These are phyloP conservation scores for Orthosia cruda DNA, from an alignment of 2,888 invertebrate genomes.

Conservation along the genomic window DNA sequence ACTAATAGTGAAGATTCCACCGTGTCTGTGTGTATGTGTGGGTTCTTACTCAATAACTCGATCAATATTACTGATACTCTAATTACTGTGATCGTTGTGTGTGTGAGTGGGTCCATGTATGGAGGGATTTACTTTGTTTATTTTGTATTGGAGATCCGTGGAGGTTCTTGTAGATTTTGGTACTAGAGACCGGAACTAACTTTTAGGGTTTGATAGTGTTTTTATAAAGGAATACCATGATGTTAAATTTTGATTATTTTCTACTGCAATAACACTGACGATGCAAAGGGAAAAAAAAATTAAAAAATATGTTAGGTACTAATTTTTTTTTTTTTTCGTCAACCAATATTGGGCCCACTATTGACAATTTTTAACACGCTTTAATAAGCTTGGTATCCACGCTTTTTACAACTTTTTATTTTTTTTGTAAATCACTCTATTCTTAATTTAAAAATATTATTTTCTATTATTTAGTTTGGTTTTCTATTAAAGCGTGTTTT, in stretches of 20 bases:
- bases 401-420: no score
- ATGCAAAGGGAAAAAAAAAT: no score
- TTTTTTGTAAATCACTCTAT: no score
- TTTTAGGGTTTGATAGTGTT: not conserved
- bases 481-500: no score
- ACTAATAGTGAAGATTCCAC: constrained; percentile 70
- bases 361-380: no score
- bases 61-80: constrained; percentile 85
- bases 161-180: constrained; percentile 18
- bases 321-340: no score
- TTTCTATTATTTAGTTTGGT: no score
- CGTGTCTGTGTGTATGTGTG: constrained; percentile 74
- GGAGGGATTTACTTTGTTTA: constrained; percentile 71
- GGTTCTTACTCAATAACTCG: constrained; percentile 83
- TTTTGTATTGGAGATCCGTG: constrained; percentile 68
- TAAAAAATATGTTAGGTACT: no score
- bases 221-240: not conserved
- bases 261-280: not conserved
- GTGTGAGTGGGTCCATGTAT: constrained; percentile 69
- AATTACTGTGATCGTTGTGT: constrained; percentile 78
- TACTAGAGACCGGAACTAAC: not conserved
- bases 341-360: no score
- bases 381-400: no score
- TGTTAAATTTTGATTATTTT: not conserved
- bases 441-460: no score